Conservation (phyloP, 1,140 invertebrate species). For the Melanaphis sacchari region DNA sequence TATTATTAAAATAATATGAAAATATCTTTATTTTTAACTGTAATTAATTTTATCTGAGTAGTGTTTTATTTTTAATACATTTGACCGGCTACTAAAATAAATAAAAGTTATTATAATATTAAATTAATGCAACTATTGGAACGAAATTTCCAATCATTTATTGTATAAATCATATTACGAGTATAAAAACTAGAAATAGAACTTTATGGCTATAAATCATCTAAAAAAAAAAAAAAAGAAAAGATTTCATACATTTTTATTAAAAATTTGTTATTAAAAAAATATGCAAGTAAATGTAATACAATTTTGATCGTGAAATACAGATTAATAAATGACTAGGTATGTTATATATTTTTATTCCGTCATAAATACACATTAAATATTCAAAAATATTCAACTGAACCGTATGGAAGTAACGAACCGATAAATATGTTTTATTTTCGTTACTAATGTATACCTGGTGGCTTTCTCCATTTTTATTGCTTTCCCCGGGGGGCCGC, state of each 20-base stretch:
- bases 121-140: not conserved
- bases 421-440: conserved; percentile 52
- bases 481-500: not conserved
- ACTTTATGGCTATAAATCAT: not conserved
- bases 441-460: conserved; percentile 34
- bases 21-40: no score
- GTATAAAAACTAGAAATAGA: not conserved
- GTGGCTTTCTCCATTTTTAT: conserved; percentile 28
- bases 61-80: not conserved
- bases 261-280: not conserved
- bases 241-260: not conserved
- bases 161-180: not conserved
- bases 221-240: not conserved
- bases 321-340: not conserved
- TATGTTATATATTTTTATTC: conserved; percentile 22
- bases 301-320: not conserved
- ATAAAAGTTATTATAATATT: not conserved
- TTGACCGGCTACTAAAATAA: not conserved
- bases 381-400: conserved; percentile 38
- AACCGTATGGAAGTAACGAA: conserved; percentile 49
- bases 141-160: not conserved
- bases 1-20: no score
- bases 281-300: not conserved
- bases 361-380: conserved; percentile 18
- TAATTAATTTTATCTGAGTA: no score